Evolutionary conservation across 2,797 vertebrate species (phyloP), one percentile per base, ranked within the genome.

Genomic region (Arnoldichthys spilopterus): DNA sequence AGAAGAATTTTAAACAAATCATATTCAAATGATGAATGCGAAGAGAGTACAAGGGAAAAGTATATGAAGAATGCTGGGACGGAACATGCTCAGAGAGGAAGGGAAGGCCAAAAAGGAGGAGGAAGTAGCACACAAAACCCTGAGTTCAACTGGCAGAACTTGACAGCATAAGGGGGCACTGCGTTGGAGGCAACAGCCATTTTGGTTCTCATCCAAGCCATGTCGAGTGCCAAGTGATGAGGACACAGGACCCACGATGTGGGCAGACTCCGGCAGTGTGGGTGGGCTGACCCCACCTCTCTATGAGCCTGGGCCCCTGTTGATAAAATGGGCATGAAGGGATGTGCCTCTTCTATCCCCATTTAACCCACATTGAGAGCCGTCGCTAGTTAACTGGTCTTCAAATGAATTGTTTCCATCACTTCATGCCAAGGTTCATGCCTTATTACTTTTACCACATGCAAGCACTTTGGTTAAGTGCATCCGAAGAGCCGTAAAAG

Each of bases 201-300:
- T 72, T 78, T 86, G 82, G 82, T 83, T 49, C 72, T 73, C n/a
- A 20, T 86, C 84, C 85, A 86, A 82, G 80, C 70, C 70, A 76
- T 59, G 32, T 58, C 49, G 74, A 84, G 75, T 84, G 84, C 84
- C 84, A 86, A 84, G 78, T 76, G 80, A 86, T 80, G 80, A 85
- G 80, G 80, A 82, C 83, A 78, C 79, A 80, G 79, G 76, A 81
- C 79, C 74, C 83, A 80, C 67, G 81, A 86, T 83, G 74, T 80
- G 77, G 72, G 74, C 82, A 84, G 78, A 82, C 80, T 80, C 66
- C 69, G n/a, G 75, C 80, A 85, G 79, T 56, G 68, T 85, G 85
- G 80, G 85, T 86, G 85, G 83, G 75, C 83, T 84, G 77, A 82
- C 75, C 80, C 78, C 74, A 72, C 82, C 75, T 84, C 77, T 75